Base-by-base conservation (phyloP, 2,888 invertebrate genomes). In the Epirrhoe tristata region DNA sequence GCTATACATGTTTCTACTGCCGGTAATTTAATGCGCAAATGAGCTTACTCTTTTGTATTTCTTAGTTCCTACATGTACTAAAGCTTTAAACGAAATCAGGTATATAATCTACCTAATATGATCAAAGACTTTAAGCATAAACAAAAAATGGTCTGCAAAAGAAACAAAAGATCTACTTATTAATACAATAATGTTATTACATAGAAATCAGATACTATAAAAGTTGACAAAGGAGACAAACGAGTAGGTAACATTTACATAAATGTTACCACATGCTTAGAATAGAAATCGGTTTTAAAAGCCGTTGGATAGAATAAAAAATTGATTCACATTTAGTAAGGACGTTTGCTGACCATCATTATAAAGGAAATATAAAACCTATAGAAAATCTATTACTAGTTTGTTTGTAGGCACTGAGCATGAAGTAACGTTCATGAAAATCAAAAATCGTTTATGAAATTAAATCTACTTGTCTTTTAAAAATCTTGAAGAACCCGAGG, bases 21-120 rank as follows among this genome's bases (percentile, higher is more conserved):
- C 63, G 56, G 63, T 65, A 65, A 57, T 39, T 67, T 71, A 54
- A 43, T 24, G 61, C 55, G 63, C 58, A 65, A 63, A 61, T 63
- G 6, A 63, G 56, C 32, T 8, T 17, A n/a, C n/a, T n/a, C n/a
- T 17, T 53, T 39, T 51, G 16, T 39, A n/a, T 50, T 10, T 31
- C 24, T 43, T 55, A 24, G 5, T 16, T 17, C 50, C 16, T 50
- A 16, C 50, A 10, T 39, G 8, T 39, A 10, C n/a, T 39, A 39
- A 2, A 24, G 24, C 12, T 46, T 14, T 4, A 46, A 14, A 46
- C 12, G 6, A 48, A 48, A 16, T 48, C 16, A 5, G 16, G 6
- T 4, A 14, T 48, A 14, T 4, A 12, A 43, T 12, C 12, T 4
- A 12, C 2, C n/a, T n/a, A 12, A 43, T 4, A 39, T 39, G 8